These are phyloP conservation scores for Vireo griseus DNA, from an alignment of 2,797 vertebrate genomes.

Conservation along the genomic window DNA sequence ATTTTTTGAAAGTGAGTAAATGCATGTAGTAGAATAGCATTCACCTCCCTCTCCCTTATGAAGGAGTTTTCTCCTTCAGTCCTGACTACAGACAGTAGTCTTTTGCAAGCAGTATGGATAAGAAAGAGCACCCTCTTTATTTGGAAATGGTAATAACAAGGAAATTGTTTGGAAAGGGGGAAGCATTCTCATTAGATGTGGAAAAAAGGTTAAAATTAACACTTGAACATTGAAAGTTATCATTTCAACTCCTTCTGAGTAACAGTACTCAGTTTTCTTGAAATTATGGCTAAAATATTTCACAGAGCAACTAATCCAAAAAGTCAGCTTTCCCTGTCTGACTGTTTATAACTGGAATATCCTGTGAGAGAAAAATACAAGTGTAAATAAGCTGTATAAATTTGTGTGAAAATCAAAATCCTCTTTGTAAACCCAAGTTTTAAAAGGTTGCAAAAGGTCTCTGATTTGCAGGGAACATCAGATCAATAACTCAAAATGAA, in stretches of 20 bases:
- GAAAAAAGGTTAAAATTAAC: background rate
- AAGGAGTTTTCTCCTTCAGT: background rate
- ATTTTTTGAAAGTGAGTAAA: background rate
- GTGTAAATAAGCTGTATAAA: background rate
- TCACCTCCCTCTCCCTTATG: background rate
- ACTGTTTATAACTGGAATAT: background rate
- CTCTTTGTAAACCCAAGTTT: background rate
- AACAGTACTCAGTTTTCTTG: background rate
- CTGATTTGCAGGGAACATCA: background rate
- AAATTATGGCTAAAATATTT: background rate
- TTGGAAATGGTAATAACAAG: background rate
- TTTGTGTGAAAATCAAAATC: background rate
- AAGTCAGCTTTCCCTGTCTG: background rate
- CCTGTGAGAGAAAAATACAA: background rate
- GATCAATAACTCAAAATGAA: background rate
- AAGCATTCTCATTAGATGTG: background rate
- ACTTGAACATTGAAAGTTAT: background rate
- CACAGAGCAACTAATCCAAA: background rate
- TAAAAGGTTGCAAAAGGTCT: background rate
- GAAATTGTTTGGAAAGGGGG: background rate
- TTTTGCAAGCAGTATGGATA: background rate
- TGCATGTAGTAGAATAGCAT: background rate
- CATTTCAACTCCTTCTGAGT: background rate
- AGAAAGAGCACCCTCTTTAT: background rate
- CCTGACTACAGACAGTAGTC: background rate